Evolutionary conservation across 2,797 vertebrate species (phyloP).

Genomic region (Rhyacichthys aspro): DNA sequence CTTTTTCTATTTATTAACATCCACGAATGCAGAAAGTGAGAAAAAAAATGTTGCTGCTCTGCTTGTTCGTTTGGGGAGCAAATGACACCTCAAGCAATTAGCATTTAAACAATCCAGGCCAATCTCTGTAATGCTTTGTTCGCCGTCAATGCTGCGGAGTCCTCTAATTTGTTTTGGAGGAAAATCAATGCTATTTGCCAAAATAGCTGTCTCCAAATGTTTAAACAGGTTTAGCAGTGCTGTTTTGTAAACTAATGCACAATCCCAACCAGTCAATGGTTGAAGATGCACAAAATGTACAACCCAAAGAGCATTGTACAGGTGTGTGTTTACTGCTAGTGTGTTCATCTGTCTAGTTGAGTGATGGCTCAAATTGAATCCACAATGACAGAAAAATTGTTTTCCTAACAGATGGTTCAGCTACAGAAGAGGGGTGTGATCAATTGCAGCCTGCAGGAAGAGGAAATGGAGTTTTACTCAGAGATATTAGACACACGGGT

Average conservation of each 20-base stretch:
- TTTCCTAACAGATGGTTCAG: slow-evolving; percentile 57
- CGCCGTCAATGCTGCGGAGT: slow-evolving; percentile 58
- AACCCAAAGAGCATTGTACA: slow-evolving; percentile 17
- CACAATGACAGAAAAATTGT: slow-evolving; percentile 57
- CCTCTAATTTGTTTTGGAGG: slow-evolving; percentile 58
- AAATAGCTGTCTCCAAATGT: slow-evolving; percentile 54
- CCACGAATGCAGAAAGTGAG: slow-evolving; percentile 21
- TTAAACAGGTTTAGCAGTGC: slow-evolving; percentile 44
- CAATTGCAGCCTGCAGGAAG: slow-evolving; percentile 52
- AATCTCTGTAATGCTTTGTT: slow-evolving; percentile 65
- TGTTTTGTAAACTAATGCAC: slow-evolving; percentile 8
- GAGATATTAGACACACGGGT: slow-evolving; percentile 55
- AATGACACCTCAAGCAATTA: slow-evolving; percentile 64
- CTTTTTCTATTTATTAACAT: slow-evolving; percentile 34
- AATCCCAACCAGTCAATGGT: too few species aligned
- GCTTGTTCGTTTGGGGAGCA: slow-evolving; percentile 30
- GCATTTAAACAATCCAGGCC: slow-evolving; percentile 51
- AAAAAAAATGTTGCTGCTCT: slow-evolving; percentile 13
- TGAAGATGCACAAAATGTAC: slow-evolving; percentile 5
- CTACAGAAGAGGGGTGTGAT: slow-evolving; percentile 47
- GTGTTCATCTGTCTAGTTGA: slow-evolving; percentile 49
- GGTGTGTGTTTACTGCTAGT: slow-evolving; percentile 36
- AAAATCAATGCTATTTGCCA: slow-evolving; percentile 60
- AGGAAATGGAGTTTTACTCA: slow-evolving; percentile 61
- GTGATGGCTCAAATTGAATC: slow-evolving; percentile 50